Evolutionary conservation across 2,113 vertebrate species (phyloP).

Genomic region (Tyto alba): DNA sequence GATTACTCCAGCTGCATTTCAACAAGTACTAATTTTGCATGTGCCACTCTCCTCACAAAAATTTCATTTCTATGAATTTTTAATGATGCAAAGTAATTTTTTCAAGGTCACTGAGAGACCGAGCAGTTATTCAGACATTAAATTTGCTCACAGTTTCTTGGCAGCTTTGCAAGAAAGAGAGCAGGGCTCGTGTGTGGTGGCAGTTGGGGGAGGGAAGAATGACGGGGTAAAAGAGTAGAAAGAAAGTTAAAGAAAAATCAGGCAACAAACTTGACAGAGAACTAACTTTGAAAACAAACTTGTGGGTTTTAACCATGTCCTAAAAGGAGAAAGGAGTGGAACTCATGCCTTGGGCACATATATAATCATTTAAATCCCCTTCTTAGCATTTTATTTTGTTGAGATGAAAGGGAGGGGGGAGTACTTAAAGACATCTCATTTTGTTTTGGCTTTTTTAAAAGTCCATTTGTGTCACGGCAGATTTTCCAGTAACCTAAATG

Average conservation of each 20-base stretch:
- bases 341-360: conserved; percentile 5
- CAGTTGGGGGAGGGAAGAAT: conserved; percentile 11
- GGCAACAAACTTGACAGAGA: background rate
- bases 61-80: conserved; percentile 78
- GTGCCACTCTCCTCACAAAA: conserved; percentile 70
- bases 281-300: conserved; percentile 39
- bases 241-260: background rate
- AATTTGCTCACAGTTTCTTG: conserved; percentile 77
- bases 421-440: background rate
- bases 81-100: conserved; percentile 77
- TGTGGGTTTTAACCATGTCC: background rate
- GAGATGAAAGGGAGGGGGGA: background rate
- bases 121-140: conserved; percentile 77
- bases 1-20: conserved; percentile 61
- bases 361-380: background rate
- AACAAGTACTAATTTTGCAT: conserved; percentile 71
- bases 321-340: conserved; percentile 35
- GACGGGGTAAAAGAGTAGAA: background rate
- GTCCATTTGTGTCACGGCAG: background rate
- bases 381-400: background rate
- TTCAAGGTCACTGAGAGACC: conserved; percentile 77
- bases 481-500: conserved; percentile 25
- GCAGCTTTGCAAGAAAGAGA: conserved; percentile 69
- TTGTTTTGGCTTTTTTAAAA: background rate
- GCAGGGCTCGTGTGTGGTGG: conserved; percentile 39